Evolutionary conservation across 2,888 invertebrate genomes (phyloP).

Genomic region (Caenorhabditis auriculariae): DNA sequence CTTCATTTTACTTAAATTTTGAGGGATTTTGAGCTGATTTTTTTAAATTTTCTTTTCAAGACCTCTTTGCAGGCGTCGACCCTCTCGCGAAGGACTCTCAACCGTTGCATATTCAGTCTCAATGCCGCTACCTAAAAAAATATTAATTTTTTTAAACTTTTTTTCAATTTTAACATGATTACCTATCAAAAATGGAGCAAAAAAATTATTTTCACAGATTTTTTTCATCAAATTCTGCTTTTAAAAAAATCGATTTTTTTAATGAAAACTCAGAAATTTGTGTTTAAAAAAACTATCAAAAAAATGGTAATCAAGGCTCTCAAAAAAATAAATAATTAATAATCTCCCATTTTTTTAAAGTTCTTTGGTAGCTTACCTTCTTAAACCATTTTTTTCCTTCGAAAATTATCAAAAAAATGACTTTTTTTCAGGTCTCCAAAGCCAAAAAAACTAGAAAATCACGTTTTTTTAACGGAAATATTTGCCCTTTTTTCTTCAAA

Average conservation of each 20-base stretch:
- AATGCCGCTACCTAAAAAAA: conserved; percentile 23
- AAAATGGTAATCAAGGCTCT: too few species aligned
- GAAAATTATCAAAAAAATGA: background rate
- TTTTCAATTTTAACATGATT: conserved; percentile 4
- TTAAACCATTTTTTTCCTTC: background rate
- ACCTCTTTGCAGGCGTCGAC: conserved; percentile 34
- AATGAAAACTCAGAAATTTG: too few species aligned
- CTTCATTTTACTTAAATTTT: background rate
- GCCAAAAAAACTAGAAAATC: too few species aligned
- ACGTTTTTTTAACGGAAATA: too few species aligned
- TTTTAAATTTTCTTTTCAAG: background rate
- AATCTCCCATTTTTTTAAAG: too few species aligned
- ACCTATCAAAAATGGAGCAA: background rate
- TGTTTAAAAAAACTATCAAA: too few species aligned
- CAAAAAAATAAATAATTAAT: too few species aligned
- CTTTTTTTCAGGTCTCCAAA: too few species aligned
- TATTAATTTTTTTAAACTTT: background rate
- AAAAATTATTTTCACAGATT: too few species aligned
- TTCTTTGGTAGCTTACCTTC: background rate
- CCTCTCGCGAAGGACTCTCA: conserved; percentile 27
- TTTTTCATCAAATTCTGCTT: too few species aligned
- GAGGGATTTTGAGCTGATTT: background rate
- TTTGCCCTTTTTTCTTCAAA: too few species aligned
- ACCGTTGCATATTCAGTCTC: conserved; percentile 35
- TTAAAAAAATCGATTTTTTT: too few species aligned